These are phyloP conservation scores for Ctenochaetus hawaiiensis DNA, from an alignment of 2,797 vertebrate species.

Conservation along the genomic window DNA sequence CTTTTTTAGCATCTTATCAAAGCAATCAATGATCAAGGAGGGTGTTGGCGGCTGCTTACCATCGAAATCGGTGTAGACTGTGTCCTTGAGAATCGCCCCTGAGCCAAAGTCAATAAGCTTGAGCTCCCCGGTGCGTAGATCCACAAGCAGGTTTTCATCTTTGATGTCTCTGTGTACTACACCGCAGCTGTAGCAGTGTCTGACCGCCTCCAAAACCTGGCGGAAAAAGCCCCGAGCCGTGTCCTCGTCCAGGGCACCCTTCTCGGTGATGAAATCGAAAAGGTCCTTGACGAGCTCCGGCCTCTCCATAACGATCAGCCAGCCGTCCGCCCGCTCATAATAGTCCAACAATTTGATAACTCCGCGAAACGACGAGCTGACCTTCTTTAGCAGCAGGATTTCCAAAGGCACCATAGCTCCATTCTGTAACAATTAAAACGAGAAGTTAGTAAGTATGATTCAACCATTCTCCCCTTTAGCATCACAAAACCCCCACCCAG, in stretches of 20 bases:
- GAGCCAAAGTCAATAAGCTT: slow-evolving; percentile 99
- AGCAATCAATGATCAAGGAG: neutral
- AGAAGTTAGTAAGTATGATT: neutral
- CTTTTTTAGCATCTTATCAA: neutral
- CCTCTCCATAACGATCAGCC: slow-evolving; percentile 95
- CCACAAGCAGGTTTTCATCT: slow-evolving; percentile 97
- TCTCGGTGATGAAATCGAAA: slow-evolving; percentile 98
- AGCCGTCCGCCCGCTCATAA: slow-evolving; percentile 95
- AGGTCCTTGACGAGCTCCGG: slow-evolving; percentile 96
- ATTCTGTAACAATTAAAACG: slow-evolving; percentile 75
- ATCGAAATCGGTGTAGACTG: slow-evolving; percentile 98
- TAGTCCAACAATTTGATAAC: slow-evolving; percentile 96
- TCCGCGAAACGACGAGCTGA: slow-evolving; percentile 93
- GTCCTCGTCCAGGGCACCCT: slow-evolving; percentile 94
- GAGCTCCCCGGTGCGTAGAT: slow-evolving; percentile 93
- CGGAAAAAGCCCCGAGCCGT: slow-evolving; percentile 93
- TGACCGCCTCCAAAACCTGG: slow-evolving; percentile 95
- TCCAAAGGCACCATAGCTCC: slow-evolving; percentile 93
- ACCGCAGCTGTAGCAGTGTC: slow-evolving; percentile 95
- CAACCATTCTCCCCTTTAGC: neutral
- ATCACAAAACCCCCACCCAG: slow-evolving; percentile 24
- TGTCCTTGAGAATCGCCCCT: slow-evolving; percentile 97
- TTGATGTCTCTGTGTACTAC: slow-evolving; percentile 98
- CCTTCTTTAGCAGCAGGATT: slow-evolving; percentile 95
- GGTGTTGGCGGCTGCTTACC: slow-evolving; percentile 79